Evolutionary conservation across 2,888 invertebrate species (phyloP).

Genomic region (Synergus gifuensis): DNA sequence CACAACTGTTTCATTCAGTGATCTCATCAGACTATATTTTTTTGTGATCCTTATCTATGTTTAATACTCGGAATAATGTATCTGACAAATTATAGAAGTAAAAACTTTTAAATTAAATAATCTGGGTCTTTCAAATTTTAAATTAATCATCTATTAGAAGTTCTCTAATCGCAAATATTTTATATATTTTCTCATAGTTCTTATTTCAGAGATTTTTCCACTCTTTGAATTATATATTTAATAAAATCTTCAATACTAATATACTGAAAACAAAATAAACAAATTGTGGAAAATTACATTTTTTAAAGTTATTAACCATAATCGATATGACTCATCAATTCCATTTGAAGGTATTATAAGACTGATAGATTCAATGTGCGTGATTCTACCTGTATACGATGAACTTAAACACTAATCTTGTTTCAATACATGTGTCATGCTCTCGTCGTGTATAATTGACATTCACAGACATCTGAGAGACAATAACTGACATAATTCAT

Average conservation of each 20-base stretch:
- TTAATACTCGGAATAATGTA: not conserved
- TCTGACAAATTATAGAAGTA: not conserved
- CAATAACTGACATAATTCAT: not conserved
- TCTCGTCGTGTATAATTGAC: constrained; percentile 23
- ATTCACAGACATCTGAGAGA: constrained; percentile 5
- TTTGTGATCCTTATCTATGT: constrained; percentile 8
- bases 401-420: not conserved
- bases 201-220: too few species aligned
- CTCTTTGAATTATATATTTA: too few species aligned
- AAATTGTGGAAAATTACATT: not conserved
- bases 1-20: not conserved
- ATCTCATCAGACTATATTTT: constrained; percentile 17
- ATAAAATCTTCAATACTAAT: too few species aligned
- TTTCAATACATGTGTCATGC: constrained; percentile 28
- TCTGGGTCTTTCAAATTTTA: too few species aligned
- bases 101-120: not conserved
- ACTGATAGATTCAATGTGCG: not conserved
- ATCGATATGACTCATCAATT: not conserved
- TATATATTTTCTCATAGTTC: too few species aligned
- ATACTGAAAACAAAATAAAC: too few species aligned
- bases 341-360: not conserved
- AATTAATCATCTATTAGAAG: too few species aligned
- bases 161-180: too few species aligned
- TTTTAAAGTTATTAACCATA: not conserved
- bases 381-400: not conserved